Evolutionary conservation across 2,888 invertebrate genomes (phyloP).

Genomic region (Gandaritis pyraliata): DNA sequence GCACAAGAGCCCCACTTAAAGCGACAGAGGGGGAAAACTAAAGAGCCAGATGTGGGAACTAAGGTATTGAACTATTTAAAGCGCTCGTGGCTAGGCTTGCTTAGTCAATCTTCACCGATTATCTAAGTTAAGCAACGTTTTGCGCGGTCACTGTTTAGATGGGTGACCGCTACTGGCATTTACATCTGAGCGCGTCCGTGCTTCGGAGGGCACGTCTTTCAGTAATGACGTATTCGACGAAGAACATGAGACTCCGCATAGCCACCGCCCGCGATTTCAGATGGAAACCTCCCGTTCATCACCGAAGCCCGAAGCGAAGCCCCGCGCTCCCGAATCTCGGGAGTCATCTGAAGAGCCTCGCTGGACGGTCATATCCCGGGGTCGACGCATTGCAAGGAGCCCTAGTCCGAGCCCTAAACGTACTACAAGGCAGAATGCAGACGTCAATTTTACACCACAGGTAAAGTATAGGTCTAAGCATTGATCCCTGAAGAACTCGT

Average conservation of each 20-base stretch:
- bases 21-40: background rate
- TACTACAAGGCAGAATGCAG: constrained; percentile 1
- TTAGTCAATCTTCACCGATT: too few species aligned
- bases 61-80: background rate
- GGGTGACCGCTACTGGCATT: too few species aligned
- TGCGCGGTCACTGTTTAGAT: too few species aligned
- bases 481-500: background rate
- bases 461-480: background rate
- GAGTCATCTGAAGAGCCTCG: constrained; percentile 14
- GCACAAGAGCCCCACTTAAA: background rate
- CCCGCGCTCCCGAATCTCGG: constrained; percentile 3
- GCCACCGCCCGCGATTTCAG: background rate
- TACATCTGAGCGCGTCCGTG: too few species aligned
- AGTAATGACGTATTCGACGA: too few species aligned
- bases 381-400: background rate
- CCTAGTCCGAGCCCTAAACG: background rate
- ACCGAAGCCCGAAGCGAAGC: constrained; percentile 2
- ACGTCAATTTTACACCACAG: background rate
- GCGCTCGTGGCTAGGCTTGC: too few species aligned
- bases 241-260: too few species aligned
- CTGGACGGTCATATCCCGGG: background rate
- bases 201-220: too few species aligned
- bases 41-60: background rate
- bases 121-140: too few species aligned
- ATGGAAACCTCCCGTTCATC: background rate